These are phyloP conservation scores for Mesorhabditis spiculigera DNA, from an alignment of 2,888 invertebrate species.

Conservation along the genomic window DNA sequence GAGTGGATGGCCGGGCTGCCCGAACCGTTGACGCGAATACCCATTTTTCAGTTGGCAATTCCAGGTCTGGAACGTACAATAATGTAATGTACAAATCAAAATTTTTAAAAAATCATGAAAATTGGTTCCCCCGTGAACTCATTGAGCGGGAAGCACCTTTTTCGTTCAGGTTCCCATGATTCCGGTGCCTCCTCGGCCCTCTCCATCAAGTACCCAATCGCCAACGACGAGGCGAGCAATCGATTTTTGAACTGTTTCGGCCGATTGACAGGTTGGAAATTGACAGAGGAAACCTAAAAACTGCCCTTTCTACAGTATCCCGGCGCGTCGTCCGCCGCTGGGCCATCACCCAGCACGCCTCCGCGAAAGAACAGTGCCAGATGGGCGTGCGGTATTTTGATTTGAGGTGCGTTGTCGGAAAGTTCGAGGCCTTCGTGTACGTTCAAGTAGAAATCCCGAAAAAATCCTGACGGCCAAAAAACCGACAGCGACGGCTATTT, in stretches of 20 bases:
- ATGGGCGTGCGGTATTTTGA: neutral
- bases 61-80: constrained; percentile 22
- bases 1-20: constrained; percentile 39
- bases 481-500: no score
- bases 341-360: constrained; percentile 33
- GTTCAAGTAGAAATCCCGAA: no score
- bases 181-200: constrained; percentile 29
- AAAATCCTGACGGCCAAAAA: no score
- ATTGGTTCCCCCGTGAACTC: no score
- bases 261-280: constrained; percentile 8
- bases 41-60: constrained; percentile 24
- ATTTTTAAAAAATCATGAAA: no score
- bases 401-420: neutral
- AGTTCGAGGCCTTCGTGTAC: no score
- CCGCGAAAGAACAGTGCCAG: neutral
- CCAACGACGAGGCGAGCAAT: constrained; percentile 27
- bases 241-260: constrained; percentile 14
- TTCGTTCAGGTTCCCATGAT: constrained; percentile 33
- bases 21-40: constrained; percentile 13
- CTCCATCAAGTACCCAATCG: constrained; percentile 22
- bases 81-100: no score
- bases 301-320: constrained; percentile 9
- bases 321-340: constrained; percentile 27
- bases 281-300: constrained; percentile 9
- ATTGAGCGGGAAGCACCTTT: neutral